These are phyloP conservation scores for Cervus canadensis DNA, from an alignment of 2,113 vertebrate species.

Conservation along the genomic window DNA sequence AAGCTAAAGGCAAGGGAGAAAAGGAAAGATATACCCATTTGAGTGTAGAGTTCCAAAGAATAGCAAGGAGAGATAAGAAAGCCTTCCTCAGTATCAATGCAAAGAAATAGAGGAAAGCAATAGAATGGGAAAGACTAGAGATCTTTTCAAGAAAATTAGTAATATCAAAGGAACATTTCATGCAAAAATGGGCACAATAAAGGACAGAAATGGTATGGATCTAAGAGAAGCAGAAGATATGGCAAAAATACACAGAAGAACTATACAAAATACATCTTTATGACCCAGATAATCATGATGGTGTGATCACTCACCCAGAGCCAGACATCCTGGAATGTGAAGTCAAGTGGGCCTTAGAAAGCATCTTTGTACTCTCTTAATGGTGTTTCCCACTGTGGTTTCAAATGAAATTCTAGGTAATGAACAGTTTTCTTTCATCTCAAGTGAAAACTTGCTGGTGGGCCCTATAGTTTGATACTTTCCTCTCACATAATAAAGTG, in stretches of 20 bases:
- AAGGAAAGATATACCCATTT: background rate
- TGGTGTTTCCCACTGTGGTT: background rate
- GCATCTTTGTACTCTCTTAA: background rate
- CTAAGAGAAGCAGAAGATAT: too few relatives aligned
- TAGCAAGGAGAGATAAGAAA: background rate
- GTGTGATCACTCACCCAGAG: background rate
- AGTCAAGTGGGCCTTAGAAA: background rate
- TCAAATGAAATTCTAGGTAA: background rate
- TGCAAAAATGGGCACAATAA: background rate
- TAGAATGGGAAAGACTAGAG: background rate
- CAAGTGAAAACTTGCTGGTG: background rate
- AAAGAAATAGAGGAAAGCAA: background rate
- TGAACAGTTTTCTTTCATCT: background rate
- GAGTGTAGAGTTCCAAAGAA: background rate
- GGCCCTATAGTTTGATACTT: background rate
- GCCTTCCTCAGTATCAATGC: background rate
- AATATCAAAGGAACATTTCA: background rate
- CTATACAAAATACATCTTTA: background rate
- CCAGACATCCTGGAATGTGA: background rate
- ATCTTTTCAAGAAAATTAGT: background rate
- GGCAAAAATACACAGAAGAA: background rate
- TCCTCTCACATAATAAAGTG: background rate
- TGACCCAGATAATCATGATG: background rate
- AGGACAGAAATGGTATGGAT: too few relatives aligned
- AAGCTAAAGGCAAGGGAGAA: background rate